Evolutionary conservation across 2,797 vertebrate species (phyloP).

Genomic region (Mormyrus hasselquistii): DNA sequence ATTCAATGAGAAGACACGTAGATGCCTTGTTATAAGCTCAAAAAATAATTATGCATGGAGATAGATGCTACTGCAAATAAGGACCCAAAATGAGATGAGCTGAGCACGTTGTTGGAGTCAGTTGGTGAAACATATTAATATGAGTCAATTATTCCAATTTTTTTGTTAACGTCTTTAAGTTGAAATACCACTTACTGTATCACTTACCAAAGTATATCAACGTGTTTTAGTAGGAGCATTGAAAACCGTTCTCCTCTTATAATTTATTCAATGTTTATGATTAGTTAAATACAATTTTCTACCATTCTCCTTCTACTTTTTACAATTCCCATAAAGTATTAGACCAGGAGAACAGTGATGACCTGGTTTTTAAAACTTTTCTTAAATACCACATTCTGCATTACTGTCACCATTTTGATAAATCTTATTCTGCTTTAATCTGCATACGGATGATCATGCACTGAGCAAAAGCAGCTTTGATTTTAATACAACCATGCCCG

Average conservation of each 20-base stretch:
- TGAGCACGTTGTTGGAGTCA: background rate
- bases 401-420: background rate
- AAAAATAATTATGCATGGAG: background rate
- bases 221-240: background rate
- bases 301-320: background rate
- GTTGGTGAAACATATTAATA: background rate
- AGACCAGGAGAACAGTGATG: background rate
- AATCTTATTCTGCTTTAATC: background rate
- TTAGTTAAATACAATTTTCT: background rate
- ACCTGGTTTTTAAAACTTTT: background rate
- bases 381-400: constrained; percentile 1
- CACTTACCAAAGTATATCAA: background rate
- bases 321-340: background rate
- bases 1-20: background rate
- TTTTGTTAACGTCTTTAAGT: background rate
- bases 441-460: background rate
- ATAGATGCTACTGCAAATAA: background rate
- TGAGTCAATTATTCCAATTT: background rate
- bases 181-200: background rate
- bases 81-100: background rate
- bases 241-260: background rate
- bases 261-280: background rate
- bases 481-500: background rate
- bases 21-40: background rate
- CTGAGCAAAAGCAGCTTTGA: background rate